A percentile compares a stretch with the other conserved stretches of the same genome.
These are phyloP conservation scores for Coreoperca whiteheadi DNA, from an alignment of 2,113 vertebrate genomes.

Conservation along the genomic window DNA sequence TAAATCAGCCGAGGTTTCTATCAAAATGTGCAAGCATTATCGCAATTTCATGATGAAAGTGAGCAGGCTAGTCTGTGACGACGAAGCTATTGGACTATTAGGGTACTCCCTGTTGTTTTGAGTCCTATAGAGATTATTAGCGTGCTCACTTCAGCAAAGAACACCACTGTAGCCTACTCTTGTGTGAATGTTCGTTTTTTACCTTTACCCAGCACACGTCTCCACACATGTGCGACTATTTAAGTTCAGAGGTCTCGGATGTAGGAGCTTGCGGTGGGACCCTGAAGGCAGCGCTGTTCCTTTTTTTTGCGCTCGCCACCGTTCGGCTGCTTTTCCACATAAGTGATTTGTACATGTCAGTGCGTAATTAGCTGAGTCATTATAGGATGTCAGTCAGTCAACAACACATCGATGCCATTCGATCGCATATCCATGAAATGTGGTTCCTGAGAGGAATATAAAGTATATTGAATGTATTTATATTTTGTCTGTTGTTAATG, in stretches of 20 bases:
- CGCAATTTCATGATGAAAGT: background rate
- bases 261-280: background rate
- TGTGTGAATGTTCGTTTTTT: background rate
- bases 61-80: too few relatives aligned
- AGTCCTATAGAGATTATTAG: background rate
- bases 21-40: background rate
- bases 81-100: background rate
- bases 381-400: too few relatives aligned
- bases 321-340: background rate
- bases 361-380: background rate
- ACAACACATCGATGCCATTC: background rate
- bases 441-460: background rate
- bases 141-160: background rate
- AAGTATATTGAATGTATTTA: background rate
- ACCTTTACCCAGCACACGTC: background rate
- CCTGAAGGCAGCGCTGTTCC: conserved; percentile 21
- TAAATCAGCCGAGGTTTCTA: background rate
- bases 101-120: background rate
- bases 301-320: conserved; percentile 50
- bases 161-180: background rate
- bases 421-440: background rate
- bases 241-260: rapidly evolving
- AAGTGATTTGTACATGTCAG: background rate
- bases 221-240: background rate
- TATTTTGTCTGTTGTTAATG: background rate